Conservation (phyloP, 2,888 invertebrate genomes). For the Tachina lurida region DNA sequence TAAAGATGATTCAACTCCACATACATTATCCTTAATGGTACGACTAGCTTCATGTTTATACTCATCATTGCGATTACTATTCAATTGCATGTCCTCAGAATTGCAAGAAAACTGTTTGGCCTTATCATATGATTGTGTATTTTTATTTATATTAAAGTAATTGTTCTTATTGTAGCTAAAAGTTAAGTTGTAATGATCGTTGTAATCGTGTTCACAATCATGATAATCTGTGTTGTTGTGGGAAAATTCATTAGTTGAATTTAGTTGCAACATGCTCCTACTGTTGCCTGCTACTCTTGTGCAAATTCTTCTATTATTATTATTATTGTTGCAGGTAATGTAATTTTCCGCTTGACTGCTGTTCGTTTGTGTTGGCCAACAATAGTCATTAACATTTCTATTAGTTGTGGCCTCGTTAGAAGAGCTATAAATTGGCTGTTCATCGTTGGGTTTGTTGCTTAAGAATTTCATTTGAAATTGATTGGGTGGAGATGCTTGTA, state of each 20-base stretch:
- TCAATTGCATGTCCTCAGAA: constrained; percentile 31
- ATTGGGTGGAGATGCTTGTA: constrained; percentile 45
- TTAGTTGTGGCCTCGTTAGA: constrained; percentile 34
- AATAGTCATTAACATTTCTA: constrained; percentile 54
- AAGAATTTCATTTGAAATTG: constrained; percentile 54
- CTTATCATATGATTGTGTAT: constrained; percentile 36
- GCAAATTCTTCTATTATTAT: constrained; percentile 4
- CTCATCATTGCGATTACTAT: constrained; percentile 4
- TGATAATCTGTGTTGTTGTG: not conserved
- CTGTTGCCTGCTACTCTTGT: not conserved
- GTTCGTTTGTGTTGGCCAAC: constrained; percentile 44
- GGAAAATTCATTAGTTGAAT: constrained; percentile 41
- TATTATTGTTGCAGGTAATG: constrained; percentile 53
- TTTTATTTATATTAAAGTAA: constrained; percentile 10
- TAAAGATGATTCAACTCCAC: constrained; percentile 74
- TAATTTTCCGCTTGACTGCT: constrained; percentile 61
- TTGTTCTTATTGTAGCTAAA: constrained; percentile 21
- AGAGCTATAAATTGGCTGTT: not conserved
- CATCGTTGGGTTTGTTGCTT: constrained; percentile 22
- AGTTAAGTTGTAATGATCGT: constrained; percentile 39
- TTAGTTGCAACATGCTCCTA: constrained; percentile 40
- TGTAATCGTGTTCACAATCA: constrained; percentile 10
- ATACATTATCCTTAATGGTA: constrained; percentile 1
- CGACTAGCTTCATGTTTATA: not conserved
- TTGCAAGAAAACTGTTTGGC: constrained; percentile 12